Base-by-base conservation (phyloP, 2,888 invertebrate genomes). In the Orchestes rusci region DNA sequence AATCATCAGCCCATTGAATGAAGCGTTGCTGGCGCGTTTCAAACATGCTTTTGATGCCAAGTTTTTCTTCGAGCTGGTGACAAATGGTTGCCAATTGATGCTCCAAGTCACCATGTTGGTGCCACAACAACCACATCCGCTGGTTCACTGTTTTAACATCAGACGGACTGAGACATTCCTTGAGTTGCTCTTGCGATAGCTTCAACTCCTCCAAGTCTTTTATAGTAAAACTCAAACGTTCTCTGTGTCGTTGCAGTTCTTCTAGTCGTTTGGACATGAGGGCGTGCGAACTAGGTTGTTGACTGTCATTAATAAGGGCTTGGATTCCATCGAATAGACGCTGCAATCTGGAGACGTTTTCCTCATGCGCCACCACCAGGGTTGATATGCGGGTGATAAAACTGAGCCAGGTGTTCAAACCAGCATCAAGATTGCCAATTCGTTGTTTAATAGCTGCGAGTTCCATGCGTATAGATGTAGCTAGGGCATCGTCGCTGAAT, bases 71-170 rank as follows among this genome's bases (percentile, higher is more conserved):
- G 18, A 88, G 71, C 51, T 79, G 75, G 58, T 83, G 82, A 12
- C 81, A 79, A 7, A 86, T 70, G 30, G 79, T 74, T 2, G 38
- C 43, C 1, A 91, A 68, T 61, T 87, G 84, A 56, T 87, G 83
- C 56, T 88, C 85, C 2, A 90, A 66, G 55, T 91, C 90, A 1
- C 80, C 80, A 53, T 88, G 82, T 57, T 86, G 85, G 61, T 91
- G 88, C 66, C 79, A 76, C 39, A 90, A 66, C 48, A 88, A 74
- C 79, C 87, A 84, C 50, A 83, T 75, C 53, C 79, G 77, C 62
- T 90, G 90, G 54, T 81, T 80, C 35, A 90, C 77, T 10, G 80
- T 72, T 62, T 89, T 84, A 67, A 88, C 82, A 60, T 92, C 91
- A 34, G 81, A 78, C 0, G 89, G 87, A 63, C 86, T 87, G 3